Percentiles rank a stretch among this genome's conserved stretches.
These are phyloP conservation scores for Emesis furor DNA, from an alignment of 2,888 invertebrate genomes.

Conservation along the genomic window DNA sequence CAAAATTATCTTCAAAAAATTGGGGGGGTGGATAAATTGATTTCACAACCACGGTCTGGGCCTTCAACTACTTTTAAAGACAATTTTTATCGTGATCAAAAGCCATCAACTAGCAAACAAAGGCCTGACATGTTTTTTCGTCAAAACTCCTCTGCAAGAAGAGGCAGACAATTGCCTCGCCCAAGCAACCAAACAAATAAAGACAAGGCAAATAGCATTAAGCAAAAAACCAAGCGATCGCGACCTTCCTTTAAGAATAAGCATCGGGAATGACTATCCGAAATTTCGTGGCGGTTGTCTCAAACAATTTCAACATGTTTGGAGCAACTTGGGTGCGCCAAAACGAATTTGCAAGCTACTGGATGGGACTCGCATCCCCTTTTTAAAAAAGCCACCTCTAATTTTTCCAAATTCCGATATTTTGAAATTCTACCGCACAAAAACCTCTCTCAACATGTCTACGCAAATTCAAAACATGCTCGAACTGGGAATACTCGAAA, in stretches of 20 bases:
- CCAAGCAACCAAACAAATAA: conserved; percentile 8
- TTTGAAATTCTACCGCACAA: conserved; percentile 40
- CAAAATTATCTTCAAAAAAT: conserved; percentile 44
- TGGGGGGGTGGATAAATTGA: conserved; percentile 35
- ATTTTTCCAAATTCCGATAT: conserved; percentile 38
- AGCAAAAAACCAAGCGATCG: conserved; percentile 20
- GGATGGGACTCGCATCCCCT: conserved; percentile 40
- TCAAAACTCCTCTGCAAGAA: conserved; percentile 28
- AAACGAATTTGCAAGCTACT: conserved; percentile 50
- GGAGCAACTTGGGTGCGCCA: conserved; percentile 50
- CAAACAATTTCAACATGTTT: conserved; percentile 36
- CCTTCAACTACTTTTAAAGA: background rate
- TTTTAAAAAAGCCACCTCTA: conserved; percentile 20
- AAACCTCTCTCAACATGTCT: conserved; percentile 38
- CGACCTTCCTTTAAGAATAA: conserved; percentile 29
- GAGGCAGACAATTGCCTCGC: background rate
- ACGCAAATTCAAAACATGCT: conserved; percentile 56
- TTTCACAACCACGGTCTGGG: background rate
- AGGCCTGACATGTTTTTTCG: conserved; percentile 22
- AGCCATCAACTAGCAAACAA: conserved; percentile 35
- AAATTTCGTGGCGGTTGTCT: conserved; percentile 50
- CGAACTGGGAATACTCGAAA: conserved; percentile 48
- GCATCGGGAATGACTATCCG: conserved; percentile 37
- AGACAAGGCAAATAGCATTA: conserved; percentile 6
- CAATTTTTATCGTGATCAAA: conserved; percentile 23